Evolutionary conservation across 1,140 invertebrate genomes (phyloP).

Genomic region (Telenomus remus): DNA sequence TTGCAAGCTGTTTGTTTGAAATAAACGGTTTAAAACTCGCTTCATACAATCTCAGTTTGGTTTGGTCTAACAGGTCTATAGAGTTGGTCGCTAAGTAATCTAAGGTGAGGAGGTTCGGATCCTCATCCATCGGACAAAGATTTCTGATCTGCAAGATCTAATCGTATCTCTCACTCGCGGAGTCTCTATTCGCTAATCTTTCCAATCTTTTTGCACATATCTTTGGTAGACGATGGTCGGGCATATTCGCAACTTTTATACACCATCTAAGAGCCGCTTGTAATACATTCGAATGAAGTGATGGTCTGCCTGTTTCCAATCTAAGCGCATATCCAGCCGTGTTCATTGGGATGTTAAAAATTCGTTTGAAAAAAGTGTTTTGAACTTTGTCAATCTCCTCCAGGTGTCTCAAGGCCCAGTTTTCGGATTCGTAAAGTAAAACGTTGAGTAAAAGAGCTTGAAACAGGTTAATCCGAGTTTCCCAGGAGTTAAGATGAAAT

Average conservation of each 20-base stretch:
- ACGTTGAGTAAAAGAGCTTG: slow-evolving; percentile 9
- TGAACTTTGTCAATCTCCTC: slow-evolving; percentile 8
- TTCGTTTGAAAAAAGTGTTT: neutral
- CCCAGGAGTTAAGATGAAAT: neutral
- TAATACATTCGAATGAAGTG: slow-evolving; percentile 1
- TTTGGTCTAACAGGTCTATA: no score
- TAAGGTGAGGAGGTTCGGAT: no score
- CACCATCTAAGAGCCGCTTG: slow-evolving; percentile 1
- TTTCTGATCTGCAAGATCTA: neutral
- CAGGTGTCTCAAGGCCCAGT: neutral
- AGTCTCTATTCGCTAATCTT: neutral
- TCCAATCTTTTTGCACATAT: neutral
- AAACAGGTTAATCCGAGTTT: slow-evolving; percentile 3
- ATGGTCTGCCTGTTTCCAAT: slow-evolving; percentile 1
- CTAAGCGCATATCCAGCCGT: slow-evolving; percentile 3
- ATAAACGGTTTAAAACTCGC: no score
- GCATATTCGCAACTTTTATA: neutral
- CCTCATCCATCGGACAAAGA: neutral
- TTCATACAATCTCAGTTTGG: no score
- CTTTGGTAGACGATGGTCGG: neutral
- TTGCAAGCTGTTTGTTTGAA: no score
- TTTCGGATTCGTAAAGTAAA: neutral
- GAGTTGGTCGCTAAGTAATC: no score
- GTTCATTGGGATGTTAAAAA: neutral
- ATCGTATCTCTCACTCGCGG: neutral